These are phyloP conservation scores for Kuschelorhynchus macadamiae DNA, from an alignment of 2,888 invertebrate species.

Conservation along the genomic window DNA sequence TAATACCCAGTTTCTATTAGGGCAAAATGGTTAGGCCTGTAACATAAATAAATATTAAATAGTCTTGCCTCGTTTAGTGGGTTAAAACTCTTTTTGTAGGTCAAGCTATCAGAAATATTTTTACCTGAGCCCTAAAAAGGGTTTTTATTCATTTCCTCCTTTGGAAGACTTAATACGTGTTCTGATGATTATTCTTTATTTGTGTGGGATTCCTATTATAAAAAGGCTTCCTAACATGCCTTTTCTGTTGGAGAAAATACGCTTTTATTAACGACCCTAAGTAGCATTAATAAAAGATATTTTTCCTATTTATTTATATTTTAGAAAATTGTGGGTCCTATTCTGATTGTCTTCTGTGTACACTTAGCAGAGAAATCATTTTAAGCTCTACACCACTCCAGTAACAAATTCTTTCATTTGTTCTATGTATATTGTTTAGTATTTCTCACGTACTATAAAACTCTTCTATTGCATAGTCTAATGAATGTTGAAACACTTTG, in stretches of 20 bases:
- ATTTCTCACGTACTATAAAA: slow-evolving; percentile 26
- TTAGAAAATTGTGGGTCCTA: too few species aligned
- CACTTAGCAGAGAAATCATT: too few species aligned
- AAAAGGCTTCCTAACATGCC: slow-evolving; percentile 9
- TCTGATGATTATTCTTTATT: slow-evolving; percentile 25
- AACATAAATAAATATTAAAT: slow-evolving; percentile 8
- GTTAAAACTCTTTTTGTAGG: slow-evolving; percentile 34
- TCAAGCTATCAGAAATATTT: slow-evolving; percentile 38
- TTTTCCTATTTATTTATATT: too few species aligned
- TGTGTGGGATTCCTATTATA: slow-evolving; percentile 18
- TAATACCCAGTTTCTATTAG: neutral
- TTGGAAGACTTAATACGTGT: slow-evolving; percentile 14
- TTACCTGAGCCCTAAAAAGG: slow-evolving; percentile 25
- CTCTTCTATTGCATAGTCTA: slow-evolving; percentile 18
- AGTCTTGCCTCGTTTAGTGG: slow-evolving; percentile 20
- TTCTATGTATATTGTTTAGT: neutral
- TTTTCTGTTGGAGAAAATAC: neutral
- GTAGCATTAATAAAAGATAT: too few species aligned
- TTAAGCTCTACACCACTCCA: too few species aligned
- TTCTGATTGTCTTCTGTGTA: too few species aligned
- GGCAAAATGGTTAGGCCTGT: neutral
- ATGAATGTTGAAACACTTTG: slow-evolving; percentile 30
- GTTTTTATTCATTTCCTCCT: slow-evolving; percentile 37
- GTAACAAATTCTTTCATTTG: neutral
- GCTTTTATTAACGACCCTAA: too few species aligned